Base-by-base conservation (phyloP, 2,797 vertebrate species). In the Hemibagrus guttatus region DNA sequence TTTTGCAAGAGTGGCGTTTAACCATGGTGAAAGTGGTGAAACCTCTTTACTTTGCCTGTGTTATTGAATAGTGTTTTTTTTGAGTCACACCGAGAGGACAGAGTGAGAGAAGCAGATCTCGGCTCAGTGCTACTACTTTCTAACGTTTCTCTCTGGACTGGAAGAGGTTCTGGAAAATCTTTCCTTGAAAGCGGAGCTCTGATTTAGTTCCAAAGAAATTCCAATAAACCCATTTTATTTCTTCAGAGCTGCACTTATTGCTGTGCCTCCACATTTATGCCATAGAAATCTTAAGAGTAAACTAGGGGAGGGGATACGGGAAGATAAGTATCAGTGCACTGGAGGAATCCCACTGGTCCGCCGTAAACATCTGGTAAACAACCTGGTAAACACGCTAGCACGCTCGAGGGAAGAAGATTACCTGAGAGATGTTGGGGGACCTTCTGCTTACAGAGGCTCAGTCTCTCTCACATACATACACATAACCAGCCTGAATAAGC, bases 341-440 rank as follows among this genome's bases (percentile, higher is more conserved):
- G 64, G 52, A 87, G 83, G 71, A 85, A 88, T 71, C 59, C 64
- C 26, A 79, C 26, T 14, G 26, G 86, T 71, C 28, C 23, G 58
- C 35, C 54, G 64, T 58, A 83, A 84, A 87, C 86, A 49, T 86
- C 58, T 46, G 66, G 71, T 84, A 88, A 88, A 89, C 88, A 85
- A 87, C 74, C 75, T 85, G 64, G 58, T 63, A 58, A 85, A 85
- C 46, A 78, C 16, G 1, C n/a, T 64, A n/a, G 28, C 56, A 31
- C 56, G 28, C 39, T 35, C 13, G 39, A 4, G 12, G 61, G 83
- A 58, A 75, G 66, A 78, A 46, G 26, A 74, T 87, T 89, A 49
- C 87, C 87, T 90, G 92, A 94, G 92, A 93, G 91, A 92, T 91
- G 92, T 91, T 91, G 85, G 92, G 84, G 87, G 85, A 88, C 85